phyloP scores from a whole-genome alignment of 2,797 vertebrate species.

The Amphiprion clarkii region DNA sequence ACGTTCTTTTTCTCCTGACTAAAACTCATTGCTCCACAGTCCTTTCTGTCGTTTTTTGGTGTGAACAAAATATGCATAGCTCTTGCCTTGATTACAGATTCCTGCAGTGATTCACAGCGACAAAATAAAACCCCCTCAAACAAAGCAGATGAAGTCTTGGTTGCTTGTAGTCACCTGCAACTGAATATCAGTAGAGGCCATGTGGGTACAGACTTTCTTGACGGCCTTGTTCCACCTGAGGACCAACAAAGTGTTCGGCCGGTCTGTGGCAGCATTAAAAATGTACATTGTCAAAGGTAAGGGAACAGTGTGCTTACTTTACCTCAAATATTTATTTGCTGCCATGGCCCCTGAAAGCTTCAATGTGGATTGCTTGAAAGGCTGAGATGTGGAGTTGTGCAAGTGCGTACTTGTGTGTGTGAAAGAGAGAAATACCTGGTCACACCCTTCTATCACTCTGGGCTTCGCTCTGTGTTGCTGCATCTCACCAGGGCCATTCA shows the following conservation, averaged over 20 bases:
- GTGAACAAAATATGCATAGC: neutral
- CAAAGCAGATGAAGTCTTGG: neutral
- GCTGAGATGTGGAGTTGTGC: slow-evolving; percentile 41
- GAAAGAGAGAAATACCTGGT: slow-evolving; percentile 42
- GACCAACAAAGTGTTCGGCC: slow-evolving; percentile 49
- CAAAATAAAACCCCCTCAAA: slow-evolving; percentile 4
- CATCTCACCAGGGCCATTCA: slow-evolving; percentile 35
- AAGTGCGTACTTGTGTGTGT: slow-evolving; percentile 6
- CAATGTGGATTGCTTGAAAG: slow-evolving; percentile 51
- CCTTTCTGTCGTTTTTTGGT: neutral
- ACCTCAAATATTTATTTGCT: slow-evolving; percentile 82
- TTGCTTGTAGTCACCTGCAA: slow-evolving; percentile 8
- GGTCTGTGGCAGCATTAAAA: slow-evolving; percentile 69
- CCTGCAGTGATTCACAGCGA: slow-evolving; percentile 10
- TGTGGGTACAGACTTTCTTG: slow-evolving; percentile 31
- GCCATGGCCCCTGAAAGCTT: slow-evolving; percentile 73
- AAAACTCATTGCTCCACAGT: slow-evolving; percentile 24
- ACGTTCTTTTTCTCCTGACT: slow-evolving; percentile 9
- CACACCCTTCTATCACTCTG: slow-evolving; percentile 70
- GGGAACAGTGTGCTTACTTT: slow-evolving; percentile 67
- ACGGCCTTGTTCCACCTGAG: slow-evolving; percentile 34
- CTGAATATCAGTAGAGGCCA: slow-evolving; percentile 35
- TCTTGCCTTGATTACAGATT: neutral
- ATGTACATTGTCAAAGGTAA: slow-evolving; percentile 66
- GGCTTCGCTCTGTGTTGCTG: slow-evolving; percentile 49